A percentile compares a stretch with the other conserved stretches of the same genome.
Evolutionary conservation across 2,113 vertebrate species (phyloP).

Genomic region (Myotis yumanensis): DNA sequence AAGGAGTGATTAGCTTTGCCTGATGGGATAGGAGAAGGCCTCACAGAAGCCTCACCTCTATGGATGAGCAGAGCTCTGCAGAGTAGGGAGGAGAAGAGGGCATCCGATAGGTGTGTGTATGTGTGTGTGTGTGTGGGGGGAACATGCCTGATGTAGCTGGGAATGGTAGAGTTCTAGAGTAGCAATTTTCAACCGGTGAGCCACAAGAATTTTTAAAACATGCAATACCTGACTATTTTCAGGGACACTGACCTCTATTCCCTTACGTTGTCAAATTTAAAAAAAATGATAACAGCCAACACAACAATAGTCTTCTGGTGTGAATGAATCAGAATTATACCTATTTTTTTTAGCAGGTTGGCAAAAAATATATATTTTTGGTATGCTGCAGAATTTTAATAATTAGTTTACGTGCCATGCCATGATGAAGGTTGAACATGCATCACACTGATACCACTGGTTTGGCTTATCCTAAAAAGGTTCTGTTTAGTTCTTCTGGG

Average conservation of each 20-base stretch:
- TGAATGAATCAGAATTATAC: background rate
- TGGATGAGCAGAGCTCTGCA: background rate
- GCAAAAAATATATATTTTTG: background rate
- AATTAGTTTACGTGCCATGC: background rate
- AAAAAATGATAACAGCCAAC: background rate
- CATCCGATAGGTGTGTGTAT: background rate
- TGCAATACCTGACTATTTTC: background rate
- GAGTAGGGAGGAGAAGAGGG: background rate
- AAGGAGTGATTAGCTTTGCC: background rate
- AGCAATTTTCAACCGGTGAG: background rate
- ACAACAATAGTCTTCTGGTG: background rate
- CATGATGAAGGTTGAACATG: background rate
- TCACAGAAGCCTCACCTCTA: background rate
- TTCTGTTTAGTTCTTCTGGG: background rate
- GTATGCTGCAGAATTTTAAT: background rate
- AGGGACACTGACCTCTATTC: background rate
- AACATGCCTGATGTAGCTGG: background rate
- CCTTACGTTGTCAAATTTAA: background rate
- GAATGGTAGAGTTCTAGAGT: background rate
- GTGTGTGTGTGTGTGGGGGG: no score
- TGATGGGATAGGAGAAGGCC: background rate
- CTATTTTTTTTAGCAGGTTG: background rate
- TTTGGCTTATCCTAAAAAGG: background rate
- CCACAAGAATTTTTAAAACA: background rate
- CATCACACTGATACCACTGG: background rate